These are phyloP conservation scores for Dolomedes plantarius DNA, from an alignment of 2,888 invertebrate genomes.

Conservation along the genomic window DNA sequence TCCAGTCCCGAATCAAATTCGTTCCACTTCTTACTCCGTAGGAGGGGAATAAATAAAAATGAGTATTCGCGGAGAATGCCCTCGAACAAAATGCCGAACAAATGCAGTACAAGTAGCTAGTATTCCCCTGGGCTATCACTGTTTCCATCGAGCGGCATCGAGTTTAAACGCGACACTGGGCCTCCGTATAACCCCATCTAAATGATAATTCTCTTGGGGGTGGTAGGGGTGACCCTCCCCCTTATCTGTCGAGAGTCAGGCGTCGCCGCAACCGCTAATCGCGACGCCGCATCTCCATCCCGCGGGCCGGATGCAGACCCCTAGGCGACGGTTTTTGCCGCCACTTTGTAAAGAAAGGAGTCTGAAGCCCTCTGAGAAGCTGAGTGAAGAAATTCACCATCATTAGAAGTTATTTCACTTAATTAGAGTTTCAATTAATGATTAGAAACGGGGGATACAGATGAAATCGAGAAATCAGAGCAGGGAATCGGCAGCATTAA, in stretches of 20 bases:
- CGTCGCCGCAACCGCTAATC: slow-evolving; percentile 36
- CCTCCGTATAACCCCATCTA: slow-evolving; percentile 44
- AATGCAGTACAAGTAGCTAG: neutral
- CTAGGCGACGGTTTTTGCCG: slow-evolving; percentile 27
- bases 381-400: too few species aligned
- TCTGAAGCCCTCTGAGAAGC: slow-evolving; percentile 18
- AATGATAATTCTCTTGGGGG: slow-evolving; percentile 57
- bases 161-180: neutral
- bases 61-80: neutral
- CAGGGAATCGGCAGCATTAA: too few species aligned
- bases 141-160: neutral
- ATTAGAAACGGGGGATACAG: neutral
- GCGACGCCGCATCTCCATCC: neutral
- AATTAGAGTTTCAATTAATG: neutral
- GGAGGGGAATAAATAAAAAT: neutral
- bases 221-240: slow-evolving; percentile 4
- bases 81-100: neutral
- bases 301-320: slow-evolving; percentile 53
- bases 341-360: neutral
- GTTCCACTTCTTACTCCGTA: too few species aligned
- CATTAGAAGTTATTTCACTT: neutral
- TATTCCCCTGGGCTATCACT: neutral
- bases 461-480: too few species aligned
- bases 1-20: too few species aligned
- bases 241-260: slow-evolving; percentile 59